phyloP scores from a whole-genome alignment of 2,113 vertebrate genomes.

The Echinops telfairi region DNA sequence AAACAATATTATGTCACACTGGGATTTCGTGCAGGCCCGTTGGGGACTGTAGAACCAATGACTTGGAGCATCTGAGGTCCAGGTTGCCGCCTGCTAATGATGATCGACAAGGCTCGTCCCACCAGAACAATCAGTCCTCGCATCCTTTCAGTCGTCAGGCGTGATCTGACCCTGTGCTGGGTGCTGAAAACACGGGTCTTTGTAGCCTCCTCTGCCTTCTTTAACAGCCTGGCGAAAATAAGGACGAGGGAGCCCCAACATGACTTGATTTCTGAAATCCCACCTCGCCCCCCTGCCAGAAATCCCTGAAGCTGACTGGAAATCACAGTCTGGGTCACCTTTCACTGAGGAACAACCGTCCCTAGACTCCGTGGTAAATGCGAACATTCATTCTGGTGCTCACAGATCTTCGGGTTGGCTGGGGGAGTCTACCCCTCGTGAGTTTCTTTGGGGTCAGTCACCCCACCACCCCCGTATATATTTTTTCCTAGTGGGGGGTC shows the following conservation, averaged over 20 bases:
- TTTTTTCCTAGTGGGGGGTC: not conserved
- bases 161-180: not conserved
- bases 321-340: not conserved
- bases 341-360: not conserved
- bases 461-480: fast-evolving
- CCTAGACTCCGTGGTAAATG: not conserved
- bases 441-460: not conserved
- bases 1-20: not conserved
- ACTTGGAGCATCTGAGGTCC: not conserved
- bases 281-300: not conserved
- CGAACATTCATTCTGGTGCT: not conserved
- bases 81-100: not conserved
- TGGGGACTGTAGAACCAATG: not conserved
- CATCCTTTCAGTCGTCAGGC: not conserved
- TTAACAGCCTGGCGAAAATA: not conserved
- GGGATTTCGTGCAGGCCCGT: not conserved
- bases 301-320: conserved; percentile 13
- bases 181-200: not conserved
- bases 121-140: not conserved
- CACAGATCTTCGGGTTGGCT: not conserved
- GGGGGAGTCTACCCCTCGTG: not conserved
- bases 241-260: not conserved
- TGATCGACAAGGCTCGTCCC: not conserved
- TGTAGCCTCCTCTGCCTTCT: not conserved
- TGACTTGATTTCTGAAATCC: conserved; percentile 27